Base-by-base conservation (phyloP, 2,888 invertebrate genomes). In the Prosopocoilus inquinatus region DNA sequence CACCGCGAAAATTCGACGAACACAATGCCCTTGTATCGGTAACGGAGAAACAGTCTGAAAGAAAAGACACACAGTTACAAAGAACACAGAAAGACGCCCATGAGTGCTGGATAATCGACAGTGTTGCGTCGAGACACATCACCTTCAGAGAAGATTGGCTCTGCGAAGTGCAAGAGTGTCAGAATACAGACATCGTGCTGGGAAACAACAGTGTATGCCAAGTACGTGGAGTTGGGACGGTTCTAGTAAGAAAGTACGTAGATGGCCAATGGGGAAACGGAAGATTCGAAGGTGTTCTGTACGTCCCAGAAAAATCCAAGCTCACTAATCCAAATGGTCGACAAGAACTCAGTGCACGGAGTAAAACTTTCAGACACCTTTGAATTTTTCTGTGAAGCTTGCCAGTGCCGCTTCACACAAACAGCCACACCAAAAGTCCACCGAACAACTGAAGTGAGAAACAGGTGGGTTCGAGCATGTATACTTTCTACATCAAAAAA, bases 221-320 rank as follows among this genome's bases (percentile, higher is more conserved):
- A 50, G 67, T 69, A 8, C 45, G 50, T 50, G 69, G 67, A 32
- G 57, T 53, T 12, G 69, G 69, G 3, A 63, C 45, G 9, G 51
- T 71, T 2, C 36, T 57, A 13, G 61, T 70, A 15, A 53, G 65
- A 47, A 64, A 53, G 15, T 47, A 53, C 12, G 51, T 65, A 11
- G 58, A 68, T 45, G 61, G 60, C 11, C 54, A 60, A 54, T 71
- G 70, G 69, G 46, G 56, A 15, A 38, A 57, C 15, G 45, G 61
- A 3, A 12, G 44, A 2, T 59, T 71, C 16, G 49, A 61, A 2
- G 57, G 68, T 58, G 63, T 67, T 34, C 47, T 67, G 53, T 72
- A 69, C 62, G 66, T 75, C 3, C 72, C 70, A 8, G 58, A 58
- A 0, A 56, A 62, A 67, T 46, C 49, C 50, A 32, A 55, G 61